These are phyloP conservation scores for Ophion ellenae DNA, from an alignment of 2,888 invertebrate species.

Conservation along the genomic window DNA sequence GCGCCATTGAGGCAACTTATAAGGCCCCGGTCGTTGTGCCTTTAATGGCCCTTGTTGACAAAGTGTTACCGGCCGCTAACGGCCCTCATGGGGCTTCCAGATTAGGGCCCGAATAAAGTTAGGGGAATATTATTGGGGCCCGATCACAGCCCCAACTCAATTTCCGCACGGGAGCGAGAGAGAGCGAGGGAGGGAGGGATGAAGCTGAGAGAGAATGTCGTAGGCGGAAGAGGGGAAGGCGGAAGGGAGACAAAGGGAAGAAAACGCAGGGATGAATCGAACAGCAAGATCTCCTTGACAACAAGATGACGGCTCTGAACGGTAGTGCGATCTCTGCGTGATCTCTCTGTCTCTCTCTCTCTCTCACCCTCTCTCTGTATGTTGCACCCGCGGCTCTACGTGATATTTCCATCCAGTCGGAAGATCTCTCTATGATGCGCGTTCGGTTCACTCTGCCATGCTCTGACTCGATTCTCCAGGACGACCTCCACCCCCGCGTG, in stretches of 20 bases:
- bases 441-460: conserved; percentile 42
- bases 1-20: too few species aligned
- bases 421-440: conserved; percentile 51
- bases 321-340: conserved; percentile 41
- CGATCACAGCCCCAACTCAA: too few species aligned
- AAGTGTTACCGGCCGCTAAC: too few species aligned
- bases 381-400: conserved; percentile 52
- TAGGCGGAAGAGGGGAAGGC: not conserved
- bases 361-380: not conserved
- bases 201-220: not conserved
- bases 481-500: not conserved
- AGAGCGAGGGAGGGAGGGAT: not conserved
- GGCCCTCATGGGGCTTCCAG: too few species aligned
- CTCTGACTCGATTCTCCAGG: not conserved
- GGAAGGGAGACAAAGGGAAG: not conserved
- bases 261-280: conserved; percentile 54
- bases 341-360: conserved; percentile 19
- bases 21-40: too few species aligned
- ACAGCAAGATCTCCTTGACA: conserved; percentile 55
- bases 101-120: too few species aligned
- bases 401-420: conserved; percentile 61
- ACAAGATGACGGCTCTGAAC: conserved; percentile 57
- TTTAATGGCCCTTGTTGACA: too few species aligned
- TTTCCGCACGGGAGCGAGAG: too few species aligned
- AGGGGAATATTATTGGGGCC: too few species aligned